These are phyloP conservation scores for Xylota sylvarum DNA, from an alignment of 2,888 invertebrate species.

Conservation along the genomic window DNA sequence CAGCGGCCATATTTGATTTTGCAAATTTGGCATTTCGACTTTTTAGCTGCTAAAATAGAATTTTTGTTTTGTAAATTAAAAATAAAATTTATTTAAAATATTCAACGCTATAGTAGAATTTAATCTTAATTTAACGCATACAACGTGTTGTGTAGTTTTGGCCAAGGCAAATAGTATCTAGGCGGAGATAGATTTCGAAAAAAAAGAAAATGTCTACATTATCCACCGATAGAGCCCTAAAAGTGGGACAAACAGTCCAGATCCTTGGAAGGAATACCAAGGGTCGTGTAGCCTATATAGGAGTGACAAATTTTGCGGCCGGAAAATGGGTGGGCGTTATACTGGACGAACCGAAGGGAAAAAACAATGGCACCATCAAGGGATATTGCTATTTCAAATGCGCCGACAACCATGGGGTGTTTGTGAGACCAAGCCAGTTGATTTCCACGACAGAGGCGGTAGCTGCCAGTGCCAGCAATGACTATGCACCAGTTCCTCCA, in stretches of 20 bases:
- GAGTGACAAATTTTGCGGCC: constrained; percentile 94
- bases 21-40: constrained; percentile 64
- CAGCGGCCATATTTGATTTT: constrained; percentile 75
- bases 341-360: constrained; percentile 96
- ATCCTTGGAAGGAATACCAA: constrained; percentile 93
- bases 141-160: background rate
- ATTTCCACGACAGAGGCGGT: constrained; percentile 88
- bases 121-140: background rate
- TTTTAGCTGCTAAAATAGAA: constrained; percentile 55
- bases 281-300: constrained; percentile 96
- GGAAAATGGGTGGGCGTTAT: constrained; percentile 98
- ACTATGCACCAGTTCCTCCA: constrained; percentile 57
- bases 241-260: constrained; percentile 92
- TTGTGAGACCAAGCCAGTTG: constrained; percentile 95
- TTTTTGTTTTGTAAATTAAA: constrained; percentile 31
- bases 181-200: background rate
- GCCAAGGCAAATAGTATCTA: background rate
- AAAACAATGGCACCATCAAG: constrained; percentile 97
- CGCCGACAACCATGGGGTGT: constrained; percentile 96
- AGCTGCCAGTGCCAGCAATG: background rate
- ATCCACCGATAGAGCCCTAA: constrained; percentile 85
- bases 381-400: constrained; percentile 98
- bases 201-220: constrained; percentile 78
- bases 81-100: constrained; percentile 12
- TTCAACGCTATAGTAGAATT: background rate